A percentile compares a stretch with the other conserved stretches of the same genome.
phyloP scores from a whole-genome alignment of 2,113 vertebrate species.

The Pelmatolapia mariae region DNA sequence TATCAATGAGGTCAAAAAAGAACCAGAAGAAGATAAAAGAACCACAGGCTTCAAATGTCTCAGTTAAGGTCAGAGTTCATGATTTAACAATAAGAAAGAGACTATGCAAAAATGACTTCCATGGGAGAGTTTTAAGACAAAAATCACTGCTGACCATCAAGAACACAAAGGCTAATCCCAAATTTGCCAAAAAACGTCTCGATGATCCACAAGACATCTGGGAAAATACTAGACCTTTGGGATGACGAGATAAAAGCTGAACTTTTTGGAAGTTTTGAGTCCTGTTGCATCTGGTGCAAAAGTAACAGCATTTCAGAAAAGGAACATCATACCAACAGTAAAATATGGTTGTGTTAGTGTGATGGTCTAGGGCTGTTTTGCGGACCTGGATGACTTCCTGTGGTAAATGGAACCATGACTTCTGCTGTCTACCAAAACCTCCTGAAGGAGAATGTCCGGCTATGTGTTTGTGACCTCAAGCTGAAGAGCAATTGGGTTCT shows the following conservation, averaged over 20 bases:
- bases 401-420: background rate
- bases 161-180: background rate
- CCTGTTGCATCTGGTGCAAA: background rate
- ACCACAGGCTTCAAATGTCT: background rate
- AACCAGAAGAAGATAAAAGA: background rate
- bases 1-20: background rate
- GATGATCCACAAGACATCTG: background rate
- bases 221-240: background rate
- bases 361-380: background rate
- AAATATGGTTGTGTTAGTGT: background rate
- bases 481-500: background rate
- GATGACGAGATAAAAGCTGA: background rate
- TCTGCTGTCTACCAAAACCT: background rate
- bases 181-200: background rate
- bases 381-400: background rate
- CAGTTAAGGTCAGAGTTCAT: background rate
- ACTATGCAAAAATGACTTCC: background rate
- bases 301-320: background rate
- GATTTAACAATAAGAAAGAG: background rate
- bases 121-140: background rate
- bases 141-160: background rate
- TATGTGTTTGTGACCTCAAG: background rate
- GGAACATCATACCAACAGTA: background rate
- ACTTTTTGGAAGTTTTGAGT: background rate
- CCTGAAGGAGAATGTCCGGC: background rate